Evolutionary conservation across 2,888 invertebrate genomes (phyloP), one percentile per base, ranked within the genome.

Genomic region (Acrobasis repandana): DNA sequence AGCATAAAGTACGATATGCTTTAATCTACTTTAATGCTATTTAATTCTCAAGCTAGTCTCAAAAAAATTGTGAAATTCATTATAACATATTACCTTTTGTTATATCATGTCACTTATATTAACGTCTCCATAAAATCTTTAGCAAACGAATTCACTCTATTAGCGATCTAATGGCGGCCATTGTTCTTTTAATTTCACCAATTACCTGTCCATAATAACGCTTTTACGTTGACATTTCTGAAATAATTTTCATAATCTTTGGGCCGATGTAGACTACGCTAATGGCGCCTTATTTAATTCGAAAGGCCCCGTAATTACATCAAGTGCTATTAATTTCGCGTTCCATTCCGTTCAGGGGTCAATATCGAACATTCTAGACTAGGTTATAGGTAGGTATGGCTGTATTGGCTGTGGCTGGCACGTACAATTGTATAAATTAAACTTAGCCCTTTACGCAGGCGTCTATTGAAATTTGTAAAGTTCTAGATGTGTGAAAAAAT

Each of bases 261-360:
- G 63, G 74, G 60, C 60, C 58, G 63, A 67, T 62, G 61, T 73
- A 74, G 74, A 68, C 72, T 72, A 67, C 76, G 74, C 77, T 86
- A 86, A 87, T 88, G 85, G 86, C 72, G 74, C 74, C 77, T 77
- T 84, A 86, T 83, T 82, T 83, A 80, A 86, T 86, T 85, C 74
- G 73, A 74, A 70, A 75, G 76, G 78, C 77, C 61, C 73, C 68
- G 72, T 86, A 85, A 86, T 87, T 85, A 82, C 84, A 86, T 86
- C 75, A 85, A 85, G 82, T 80, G 85, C 84, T 85, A 83, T 86
- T 85, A 86, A 85, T 83, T 86, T 82, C 77, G 76, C 78, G 83
- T 85, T 81, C 82, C 83, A 77, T 78, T 83, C 80, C 75, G 77
- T 82, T 75, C 73, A 66, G 69, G 75, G 69, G 71, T 76, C 73